Evolutionary conservation across 2,113 vertebrate species (phyloP).

Genomic region (Spilogale gracilis): DNA sequence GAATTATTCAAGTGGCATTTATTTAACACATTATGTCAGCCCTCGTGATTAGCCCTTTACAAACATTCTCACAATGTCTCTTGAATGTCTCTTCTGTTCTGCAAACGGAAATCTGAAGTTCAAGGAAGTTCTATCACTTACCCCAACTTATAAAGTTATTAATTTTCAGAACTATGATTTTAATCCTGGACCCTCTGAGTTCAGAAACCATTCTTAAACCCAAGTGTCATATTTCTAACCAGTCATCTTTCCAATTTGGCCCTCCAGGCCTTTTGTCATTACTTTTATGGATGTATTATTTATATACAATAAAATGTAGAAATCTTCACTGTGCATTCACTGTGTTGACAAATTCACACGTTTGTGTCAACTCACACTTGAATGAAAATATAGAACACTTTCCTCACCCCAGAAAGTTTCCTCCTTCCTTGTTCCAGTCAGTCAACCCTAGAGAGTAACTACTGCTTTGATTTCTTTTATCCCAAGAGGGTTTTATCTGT

Average conservation of each 20-base stretch:
- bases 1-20: constrained; percentile 53
- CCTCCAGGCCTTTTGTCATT: background rate
- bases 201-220: background rate
- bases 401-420: background rate
- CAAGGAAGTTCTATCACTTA: background rate
- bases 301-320: background rate
- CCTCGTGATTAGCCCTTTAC: background rate
- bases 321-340: background rate
- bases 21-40: constrained; percentile 35
- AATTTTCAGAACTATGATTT: constrained; percentile 6
- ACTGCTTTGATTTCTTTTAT: background rate
- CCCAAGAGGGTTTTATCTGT: background rate
- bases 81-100: background rate
- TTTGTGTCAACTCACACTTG: background rate
- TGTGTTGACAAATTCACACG: background rate
- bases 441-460: background rate
- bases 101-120: constrained; percentile 1
- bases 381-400: background rate
- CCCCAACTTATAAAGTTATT: background rate
- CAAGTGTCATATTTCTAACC: background rate
- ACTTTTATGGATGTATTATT: background rate
- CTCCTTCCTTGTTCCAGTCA: background rate
- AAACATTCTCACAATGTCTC: background rate
- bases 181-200: background rate
- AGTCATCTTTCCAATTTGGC: background rate